A percentile compares a stretch with the other conserved stretches of the same genome.
These are phyloP conservation scores for Scaptomyza caliginosa DNA, from an alignment of 2,888 invertebrate species.

Conservation along the genomic window DNA sequence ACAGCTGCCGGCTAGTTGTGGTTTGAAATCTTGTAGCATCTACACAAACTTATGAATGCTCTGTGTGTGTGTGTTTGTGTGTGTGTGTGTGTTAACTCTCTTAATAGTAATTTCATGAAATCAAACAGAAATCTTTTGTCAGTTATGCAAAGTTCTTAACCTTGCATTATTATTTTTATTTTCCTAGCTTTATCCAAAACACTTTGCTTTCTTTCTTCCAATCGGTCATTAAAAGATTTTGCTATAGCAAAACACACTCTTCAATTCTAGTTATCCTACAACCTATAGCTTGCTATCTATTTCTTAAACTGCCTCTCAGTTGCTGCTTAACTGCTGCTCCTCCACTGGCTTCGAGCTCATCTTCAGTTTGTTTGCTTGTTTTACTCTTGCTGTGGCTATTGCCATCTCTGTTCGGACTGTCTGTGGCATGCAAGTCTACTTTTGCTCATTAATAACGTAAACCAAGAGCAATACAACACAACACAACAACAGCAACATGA, in stretches of 20 bases:
- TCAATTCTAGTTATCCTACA: background rate
- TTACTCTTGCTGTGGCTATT: background rate
- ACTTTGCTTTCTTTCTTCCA: too few species aligned
- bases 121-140: background rate
- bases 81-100: background rate
- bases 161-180: too few species aligned
- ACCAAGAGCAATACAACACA: constrained; percentile 41
- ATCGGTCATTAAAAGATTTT: too few species aligned
- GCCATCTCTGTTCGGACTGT: constrained; percentile 28
- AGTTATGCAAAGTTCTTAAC: too few species aligned
- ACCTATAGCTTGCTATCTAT: constrained; percentile 7
- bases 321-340: constrained; percentile 16
- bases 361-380: background rate
- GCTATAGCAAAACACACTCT: too few species aligned
- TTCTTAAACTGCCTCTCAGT: constrained; percentile 26
- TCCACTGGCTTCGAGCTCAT: constrained; percentile 1
- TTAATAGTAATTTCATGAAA: background rate
- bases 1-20: constrained; percentile 22
- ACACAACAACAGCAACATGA: constrained; percentile 14
- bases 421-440: constrained; percentile 66
- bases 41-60: constrained; percentile 20
- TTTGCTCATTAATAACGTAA: constrained; percentile 74
- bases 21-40: constrained; percentile 41
- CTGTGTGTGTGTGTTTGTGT: background rate
- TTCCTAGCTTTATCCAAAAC: too few species aligned